These are phyloP conservation scores for Lochmaea capreae DNA, from an alignment of 2,888 invertebrate genomes.

Conservation along the genomic window DNA sequence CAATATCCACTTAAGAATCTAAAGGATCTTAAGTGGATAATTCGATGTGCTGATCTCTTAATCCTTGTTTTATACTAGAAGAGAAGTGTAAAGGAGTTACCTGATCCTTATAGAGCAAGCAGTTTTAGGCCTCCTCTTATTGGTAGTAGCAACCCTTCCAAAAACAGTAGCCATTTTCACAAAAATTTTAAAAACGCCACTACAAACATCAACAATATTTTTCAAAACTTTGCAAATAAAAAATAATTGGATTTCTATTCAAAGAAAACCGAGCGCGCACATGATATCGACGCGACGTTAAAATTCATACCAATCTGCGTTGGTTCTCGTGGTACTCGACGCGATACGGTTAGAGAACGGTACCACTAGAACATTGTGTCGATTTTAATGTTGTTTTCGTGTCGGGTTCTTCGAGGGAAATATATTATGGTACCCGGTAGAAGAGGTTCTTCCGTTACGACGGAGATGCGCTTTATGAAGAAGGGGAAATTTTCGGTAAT, in stretches of 20 bases:
- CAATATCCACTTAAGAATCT: too few species aligned
- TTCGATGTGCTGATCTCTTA: too few species aligned
- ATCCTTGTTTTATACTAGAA: too few species aligned
- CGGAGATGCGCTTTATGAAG: constrained; percentile 9
- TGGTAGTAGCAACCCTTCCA: constrained; percentile 38
- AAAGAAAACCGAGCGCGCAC: constrained; percentile 40
- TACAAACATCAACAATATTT: constrained; percentile 22
- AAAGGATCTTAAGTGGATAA: too few species aligned
- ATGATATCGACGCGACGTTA: constrained; percentile 24
- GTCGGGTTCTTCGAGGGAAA: constrained; percentile 33
- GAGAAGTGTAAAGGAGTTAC: constrained; percentile 30
- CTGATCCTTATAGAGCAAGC: constrained; percentile 45
- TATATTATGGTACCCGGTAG: constrained; percentile 21
- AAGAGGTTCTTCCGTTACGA: constrained; percentile 22
- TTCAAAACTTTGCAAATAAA: constrained; percentile 7
- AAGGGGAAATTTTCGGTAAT: constrained; percentile 9
- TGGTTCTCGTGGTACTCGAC: constrained; percentile 28
- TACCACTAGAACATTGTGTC: constrained; percentile 38
- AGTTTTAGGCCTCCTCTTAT: constrained; percentile 43
- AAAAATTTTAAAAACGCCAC: constrained; percentile 14
- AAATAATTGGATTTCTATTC: constrained; percentile 39
- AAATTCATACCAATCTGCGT: constrained; percentile 31
- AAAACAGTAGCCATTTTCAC: constrained; percentile 40
- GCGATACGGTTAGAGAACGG: constrained; percentile 46
- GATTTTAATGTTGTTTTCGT: constrained; percentile 19